Evolutionary conservation across 2,113 vertebrate genomes (phyloP).

Genomic region (Urocolius indicus): DNA sequence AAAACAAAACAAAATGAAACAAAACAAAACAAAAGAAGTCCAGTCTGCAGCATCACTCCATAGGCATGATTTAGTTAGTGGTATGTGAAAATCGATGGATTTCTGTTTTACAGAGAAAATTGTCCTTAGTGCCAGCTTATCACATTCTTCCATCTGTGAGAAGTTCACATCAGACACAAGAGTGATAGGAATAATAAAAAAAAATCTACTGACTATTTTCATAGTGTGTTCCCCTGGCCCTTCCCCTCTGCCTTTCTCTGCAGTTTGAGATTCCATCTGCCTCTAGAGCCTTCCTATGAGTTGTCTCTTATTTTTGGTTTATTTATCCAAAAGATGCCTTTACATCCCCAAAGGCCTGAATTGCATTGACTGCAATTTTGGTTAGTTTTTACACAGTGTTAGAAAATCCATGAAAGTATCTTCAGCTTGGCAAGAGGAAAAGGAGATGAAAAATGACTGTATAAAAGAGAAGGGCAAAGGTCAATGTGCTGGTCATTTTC

Average conservation of each 20-base stretch:
- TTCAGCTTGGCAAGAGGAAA: not conserved
- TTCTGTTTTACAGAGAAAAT: not conserved
- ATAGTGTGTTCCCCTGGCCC: not conserved
- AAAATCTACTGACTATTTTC: not conserved
- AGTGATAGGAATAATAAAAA: not conserved
- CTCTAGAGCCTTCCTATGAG: not conserved
- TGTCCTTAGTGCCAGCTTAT: not conserved
- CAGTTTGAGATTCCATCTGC: not conserved
- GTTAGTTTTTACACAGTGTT: rapidly evolving
- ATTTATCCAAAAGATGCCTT: slow-evolving; percentile 33
- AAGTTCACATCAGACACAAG: not conserved
- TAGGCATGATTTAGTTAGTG: not conserved
- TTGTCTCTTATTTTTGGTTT: slow-evolving; percentile 15
- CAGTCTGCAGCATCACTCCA: not conserved
- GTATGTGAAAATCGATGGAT: not conserved
- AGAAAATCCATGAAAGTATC: not conserved
- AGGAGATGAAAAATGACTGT: slow-evolving; percentile 7
- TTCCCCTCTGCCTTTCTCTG: not conserved
- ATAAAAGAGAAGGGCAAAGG: not conserved
- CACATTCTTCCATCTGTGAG: not conserved
- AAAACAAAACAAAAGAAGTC: no score
- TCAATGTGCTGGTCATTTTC: not conserved
- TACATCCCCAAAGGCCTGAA: not conserved
- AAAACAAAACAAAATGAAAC: not conserved
- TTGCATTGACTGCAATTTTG: not conserved